Percentiles rank a stretch among this genome's conserved stretches.
Evolutionary conservation across 2,113 vertebrate genomes (phyloP).

Genomic region (Sigmodon hispidus): DNA sequence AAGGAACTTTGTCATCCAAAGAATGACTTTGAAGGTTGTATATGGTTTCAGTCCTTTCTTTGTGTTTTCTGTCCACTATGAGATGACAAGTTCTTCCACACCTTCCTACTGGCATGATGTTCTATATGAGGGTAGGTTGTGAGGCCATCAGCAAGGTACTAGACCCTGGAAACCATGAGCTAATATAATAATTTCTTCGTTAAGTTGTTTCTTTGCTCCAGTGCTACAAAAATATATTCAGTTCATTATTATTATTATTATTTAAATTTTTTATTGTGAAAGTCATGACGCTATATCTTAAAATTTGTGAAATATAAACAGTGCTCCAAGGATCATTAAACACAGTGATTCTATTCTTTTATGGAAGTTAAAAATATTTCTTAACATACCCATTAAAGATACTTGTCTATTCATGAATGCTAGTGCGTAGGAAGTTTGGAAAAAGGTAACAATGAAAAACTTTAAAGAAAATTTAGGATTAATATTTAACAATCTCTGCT

Average conservation of each 20-base stretch:
- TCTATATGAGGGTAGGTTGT: background rate
- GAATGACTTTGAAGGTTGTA: background rate
- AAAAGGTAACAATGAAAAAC: background rate
- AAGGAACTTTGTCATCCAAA: background rate
- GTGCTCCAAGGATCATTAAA: background rate
- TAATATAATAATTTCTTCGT: background rate
- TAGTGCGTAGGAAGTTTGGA: background rate
- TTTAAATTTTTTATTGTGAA: conserved; percentile 34
- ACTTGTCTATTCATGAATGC: background rate
- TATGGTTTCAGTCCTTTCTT: background rate
- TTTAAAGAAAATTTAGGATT: conserved; percentile 43
- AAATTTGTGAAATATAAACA: background rate
- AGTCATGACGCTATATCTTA: background rate
- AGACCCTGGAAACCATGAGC: background rate
- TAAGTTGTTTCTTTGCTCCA: background rate
- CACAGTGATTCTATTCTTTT: background rate
- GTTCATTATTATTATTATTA: background rate
- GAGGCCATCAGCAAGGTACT: background rate
- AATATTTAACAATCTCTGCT: conserved; percentile 36
- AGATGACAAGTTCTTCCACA: background rate
- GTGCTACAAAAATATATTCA: background rate
- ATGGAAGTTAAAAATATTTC: conserved; percentile 26
- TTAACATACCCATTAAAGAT: background rate
- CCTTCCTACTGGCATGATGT: background rate
- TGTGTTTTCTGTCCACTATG: background rate